Percentiles rank a stretch among this genome's conserved stretches.
Conservation (phyloP, 2,113 vertebrate genomes). For the Gnathonemus longibarbis region DNA sequence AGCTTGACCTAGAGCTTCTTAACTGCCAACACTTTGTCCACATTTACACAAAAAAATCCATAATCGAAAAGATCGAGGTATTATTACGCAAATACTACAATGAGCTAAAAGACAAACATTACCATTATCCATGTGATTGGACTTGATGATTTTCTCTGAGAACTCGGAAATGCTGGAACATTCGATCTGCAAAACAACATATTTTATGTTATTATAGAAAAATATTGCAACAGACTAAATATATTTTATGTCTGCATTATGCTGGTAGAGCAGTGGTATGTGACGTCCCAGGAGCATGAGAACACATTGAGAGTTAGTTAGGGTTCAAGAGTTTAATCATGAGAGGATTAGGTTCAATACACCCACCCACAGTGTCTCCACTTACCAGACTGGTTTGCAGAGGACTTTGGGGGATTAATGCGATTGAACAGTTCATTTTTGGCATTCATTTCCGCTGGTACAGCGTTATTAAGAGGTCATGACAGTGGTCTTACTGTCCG, state of each 20-base stretch:
- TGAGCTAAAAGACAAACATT: constrained; percentile 42
- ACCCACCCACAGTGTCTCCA: neutral
- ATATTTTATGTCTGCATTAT: neutral
- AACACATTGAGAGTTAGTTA: no score
- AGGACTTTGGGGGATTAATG: neutral
- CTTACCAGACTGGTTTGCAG: neutral
- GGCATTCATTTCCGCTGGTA: neutral
- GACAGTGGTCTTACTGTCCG: neutral
- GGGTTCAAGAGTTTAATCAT: neutral
- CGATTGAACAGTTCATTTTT: neutral
- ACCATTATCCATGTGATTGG: constrained; percentile 94
- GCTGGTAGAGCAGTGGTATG: neutral
- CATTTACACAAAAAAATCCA: neutral
- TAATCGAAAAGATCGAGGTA: neutral
- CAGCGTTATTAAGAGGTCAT: neutral
- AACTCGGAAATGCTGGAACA: constrained; percentile 98
- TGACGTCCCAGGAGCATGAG: neutral
- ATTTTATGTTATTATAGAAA: neutral
- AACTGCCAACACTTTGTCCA: neutral
- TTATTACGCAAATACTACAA: neutral
- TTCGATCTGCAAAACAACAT: constrained; percentile 70
- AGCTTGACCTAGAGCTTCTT: neutral
- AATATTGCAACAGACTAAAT: constrained; percentile 8
- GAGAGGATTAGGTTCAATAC: neutral
- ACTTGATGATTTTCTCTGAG: constrained; percentile 97